Conservation (phyloP, 2,888 invertebrate species). For the Drosophila histrio region DNA sequence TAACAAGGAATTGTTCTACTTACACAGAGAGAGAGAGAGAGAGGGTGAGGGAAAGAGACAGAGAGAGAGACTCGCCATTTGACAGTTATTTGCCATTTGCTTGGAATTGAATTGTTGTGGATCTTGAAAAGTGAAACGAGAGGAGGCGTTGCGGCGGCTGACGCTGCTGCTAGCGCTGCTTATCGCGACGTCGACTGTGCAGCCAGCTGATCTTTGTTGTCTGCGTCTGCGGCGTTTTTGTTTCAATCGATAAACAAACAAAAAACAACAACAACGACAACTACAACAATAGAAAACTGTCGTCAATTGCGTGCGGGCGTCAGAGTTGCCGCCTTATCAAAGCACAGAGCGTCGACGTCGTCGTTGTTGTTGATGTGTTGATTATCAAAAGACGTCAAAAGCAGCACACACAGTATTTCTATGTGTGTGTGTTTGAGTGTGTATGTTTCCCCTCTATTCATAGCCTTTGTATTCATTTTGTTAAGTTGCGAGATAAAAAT, state of each 20-base stretch:
- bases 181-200: slow-evolving; percentile 18
- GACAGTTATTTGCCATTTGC: slow-evolving; percentile 33
- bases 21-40: background rate
- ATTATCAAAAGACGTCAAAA: slow-evolving; percentile 64
- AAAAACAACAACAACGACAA: slow-evolving; percentile 27
- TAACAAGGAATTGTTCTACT: slow-evolving; percentile 17
- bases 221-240: slow-evolving; percentile 37
- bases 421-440: slow-evolving; percentile 7
- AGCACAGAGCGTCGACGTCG: slow-evolving; percentile 13
- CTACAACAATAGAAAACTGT: slow-evolving; percentile 26
- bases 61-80: background rate
- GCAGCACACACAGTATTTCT: slow-evolving; percentile 17
- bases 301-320: slow-evolving; percentile 59
- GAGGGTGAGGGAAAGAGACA: background rate
- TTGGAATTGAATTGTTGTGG: slow-evolving; percentile 7
- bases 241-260: slow-evolving; percentile 68
- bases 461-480: slow-evolving; percentile 28
- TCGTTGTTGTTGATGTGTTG: slow-evolving; percentile 47
- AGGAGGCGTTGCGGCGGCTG: slow-evolving; percentile 11
- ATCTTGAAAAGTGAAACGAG: slow-evolving; percentile 28
- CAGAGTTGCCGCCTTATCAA: slow-evolving; percentile 42
- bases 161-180: slow-evolving; percentile 20
- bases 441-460: slow-evolving; percentile 3
- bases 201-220: slow-evolving; percentile 54
- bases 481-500: slow-evolving; percentile 50